Conservation (phyloP, 2,888 invertebrate genomes). For the Sphecodes monilicornis region DNA sequence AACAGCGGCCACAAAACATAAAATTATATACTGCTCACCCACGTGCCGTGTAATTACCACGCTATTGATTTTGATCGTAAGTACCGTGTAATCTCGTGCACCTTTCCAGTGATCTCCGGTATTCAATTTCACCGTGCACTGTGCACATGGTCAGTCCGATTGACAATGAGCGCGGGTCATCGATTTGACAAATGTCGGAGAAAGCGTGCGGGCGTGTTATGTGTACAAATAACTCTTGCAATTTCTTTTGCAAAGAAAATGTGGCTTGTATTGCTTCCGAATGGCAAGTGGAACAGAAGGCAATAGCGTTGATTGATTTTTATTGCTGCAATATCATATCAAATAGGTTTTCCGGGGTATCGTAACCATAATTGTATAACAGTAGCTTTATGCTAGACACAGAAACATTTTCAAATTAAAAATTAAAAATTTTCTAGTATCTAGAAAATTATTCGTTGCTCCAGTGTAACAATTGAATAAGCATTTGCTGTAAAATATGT, state of each 20-base stretch:
- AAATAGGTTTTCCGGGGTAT: not conserved
- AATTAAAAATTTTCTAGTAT: no score
- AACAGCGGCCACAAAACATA: not conserved
- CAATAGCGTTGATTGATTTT: not conserved
- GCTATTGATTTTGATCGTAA: constrained; percentile 44
- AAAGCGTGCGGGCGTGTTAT: not conserved
- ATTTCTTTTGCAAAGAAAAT: not conserved
- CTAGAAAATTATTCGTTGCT: no score
- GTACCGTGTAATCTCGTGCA: constrained; percentile 24
- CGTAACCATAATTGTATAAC: not conserved
- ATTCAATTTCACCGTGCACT: constrained; percentile 22
- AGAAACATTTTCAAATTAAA: no score
- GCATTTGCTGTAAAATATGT: no score
- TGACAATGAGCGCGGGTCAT: not conserved
- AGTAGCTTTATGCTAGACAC: not conserved
- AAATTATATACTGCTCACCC: constrained; percentile 13
- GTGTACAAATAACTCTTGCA: not conserved
- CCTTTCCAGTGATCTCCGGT: not conserved
- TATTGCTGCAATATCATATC: not conserved
- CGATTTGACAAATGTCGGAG: not conserved
- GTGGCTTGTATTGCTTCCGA: not conserved
- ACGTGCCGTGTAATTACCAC: constrained; percentile 20
- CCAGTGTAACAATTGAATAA: no score
- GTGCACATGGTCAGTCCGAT: not conserved
- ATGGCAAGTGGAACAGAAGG: not conserved